Percentiles rank a stretch among this genome's conserved stretches.
These are phyloP conservation scores for Drosophila prolongata DNA, from an alignment of 2,888 invertebrate genomes.

Conservation along the genomic window DNA sequence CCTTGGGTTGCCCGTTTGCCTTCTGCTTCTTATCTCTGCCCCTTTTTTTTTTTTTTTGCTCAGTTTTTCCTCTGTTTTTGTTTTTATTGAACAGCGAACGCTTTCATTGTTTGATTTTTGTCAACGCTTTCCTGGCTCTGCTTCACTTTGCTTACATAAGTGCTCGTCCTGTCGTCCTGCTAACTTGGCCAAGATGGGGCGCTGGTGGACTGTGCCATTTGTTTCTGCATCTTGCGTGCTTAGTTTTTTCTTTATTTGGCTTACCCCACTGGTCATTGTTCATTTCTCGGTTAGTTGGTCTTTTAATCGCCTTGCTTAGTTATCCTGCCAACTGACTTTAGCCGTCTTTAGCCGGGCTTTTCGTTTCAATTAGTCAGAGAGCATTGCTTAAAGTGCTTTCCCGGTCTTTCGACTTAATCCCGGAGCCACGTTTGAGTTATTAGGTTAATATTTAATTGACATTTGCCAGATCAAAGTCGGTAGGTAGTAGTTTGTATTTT, in stretches of 20 bases:
- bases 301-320: conserved; percentile 67
- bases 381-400: conserved; percentile 53
- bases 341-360: conserved; percentile 38
- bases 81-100: conserved; percentile 69
- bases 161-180: conserved; percentile 29
- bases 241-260: conserved; percentile 63
- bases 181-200: not conserved
- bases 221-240: conserved; percentile 69
- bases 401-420: conserved; percentile 11
- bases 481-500: conserved; percentile 1
- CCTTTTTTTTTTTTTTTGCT: conserved; percentile 6
- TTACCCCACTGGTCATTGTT: conserved; percentile 65
- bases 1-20: conserved; percentile 42
- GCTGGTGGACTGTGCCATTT: conserved; percentile 50
- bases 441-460: conserved; percentile 66
- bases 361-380: conserved; percentile 65
- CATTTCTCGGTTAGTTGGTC: conserved; percentile 77
- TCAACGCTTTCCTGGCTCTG: conserved; percentile 59
- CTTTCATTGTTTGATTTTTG: conserved; percentile 76
- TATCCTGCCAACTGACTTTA: conserved; percentile 30
- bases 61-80: conserved; percentile 22
- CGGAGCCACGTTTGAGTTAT: conserved; percentile 46
- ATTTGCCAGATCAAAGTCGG: conserved; percentile 33
- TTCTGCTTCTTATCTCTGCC: conserved; percentile 56
- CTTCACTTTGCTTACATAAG: conserved; percentile 70